These are phyloP conservation scores for Stramonita haemastoma DNA, from an alignment of 2,888 invertebrate species.

Conservation along the genomic window DNA sequence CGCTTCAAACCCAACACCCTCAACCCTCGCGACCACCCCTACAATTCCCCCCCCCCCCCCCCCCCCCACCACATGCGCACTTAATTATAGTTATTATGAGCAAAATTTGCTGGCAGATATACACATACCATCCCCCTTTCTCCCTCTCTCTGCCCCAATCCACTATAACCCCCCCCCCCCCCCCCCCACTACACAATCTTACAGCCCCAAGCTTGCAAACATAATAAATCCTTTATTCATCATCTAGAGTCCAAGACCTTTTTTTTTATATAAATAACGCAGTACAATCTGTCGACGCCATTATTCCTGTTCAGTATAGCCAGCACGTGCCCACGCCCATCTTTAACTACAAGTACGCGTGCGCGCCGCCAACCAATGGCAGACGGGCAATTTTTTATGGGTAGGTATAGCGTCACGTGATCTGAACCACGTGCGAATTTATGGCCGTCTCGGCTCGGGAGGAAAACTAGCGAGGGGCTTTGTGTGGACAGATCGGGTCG, in stretches of 20 bases:
- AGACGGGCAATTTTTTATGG: background rate
- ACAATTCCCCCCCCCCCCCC: too few species aligned
- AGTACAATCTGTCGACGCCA: background rate
- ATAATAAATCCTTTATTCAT: too few species aligned
- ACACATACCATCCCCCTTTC: background rate
- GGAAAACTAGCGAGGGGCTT: background rate
- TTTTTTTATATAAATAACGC: background rate
- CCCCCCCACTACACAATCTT: background rate
- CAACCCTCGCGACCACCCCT: too few species aligned
- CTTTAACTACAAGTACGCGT: background rate
- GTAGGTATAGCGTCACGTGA: background rate
- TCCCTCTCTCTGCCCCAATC: background rate
- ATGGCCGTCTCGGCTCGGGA: background rate
- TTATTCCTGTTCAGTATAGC: background rate
- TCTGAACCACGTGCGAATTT: background rate
- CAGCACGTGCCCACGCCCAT: background rate
- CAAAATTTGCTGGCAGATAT: too few species aligned
- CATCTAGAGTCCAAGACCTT: background rate
- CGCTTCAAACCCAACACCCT: too few species aligned
- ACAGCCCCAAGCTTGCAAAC: too few species aligned
- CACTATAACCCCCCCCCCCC: background rate
- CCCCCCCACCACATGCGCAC: too few species aligned
- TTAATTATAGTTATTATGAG: too few species aligned
- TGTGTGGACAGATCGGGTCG: background rate
- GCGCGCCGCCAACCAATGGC: background rate